Conservation (phyloP, 2,888 invertebrate genomes). For the Melanargia galathea region DNA sequence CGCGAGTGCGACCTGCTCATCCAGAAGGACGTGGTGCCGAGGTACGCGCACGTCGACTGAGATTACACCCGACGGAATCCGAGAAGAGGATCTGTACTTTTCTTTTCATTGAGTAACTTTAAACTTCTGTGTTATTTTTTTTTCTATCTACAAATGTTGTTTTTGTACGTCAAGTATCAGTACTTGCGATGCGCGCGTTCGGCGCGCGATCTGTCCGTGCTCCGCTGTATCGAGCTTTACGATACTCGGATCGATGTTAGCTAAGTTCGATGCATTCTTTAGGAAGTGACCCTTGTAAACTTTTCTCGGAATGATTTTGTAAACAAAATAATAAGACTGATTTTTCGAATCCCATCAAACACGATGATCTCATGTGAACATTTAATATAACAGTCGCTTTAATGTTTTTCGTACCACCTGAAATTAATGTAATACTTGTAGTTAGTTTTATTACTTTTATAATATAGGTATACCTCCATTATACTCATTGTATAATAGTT, state of each 20-base stretch:
- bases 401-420: conserved; percentile 26
- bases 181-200: conserved; percentile 17
- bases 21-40: conserved; percentile 87
- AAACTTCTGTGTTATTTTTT: conserved; percentile 26
- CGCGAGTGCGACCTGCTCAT: conserved; percentile 91
- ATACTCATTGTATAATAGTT: conserved; percentile 36
- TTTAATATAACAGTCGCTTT: conserved; percentile 27
- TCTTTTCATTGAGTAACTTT: conserved; percentile 27
- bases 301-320: conserved; percentile 26
- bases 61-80: conserved; percentile 9
- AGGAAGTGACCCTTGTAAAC: conserved; percentile 13
- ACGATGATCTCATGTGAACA: conserved; percentile 34
- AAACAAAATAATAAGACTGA: conserved; percentile 38
- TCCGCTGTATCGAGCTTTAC: conserved; percentile 1
- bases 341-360: conserved; percentile 34
- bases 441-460: conserved; percentile 37
- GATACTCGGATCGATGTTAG: conserved; percentile 31
- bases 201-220: not conserved
- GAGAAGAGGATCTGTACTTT: not conserved
- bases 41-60: conserved; percentile 89
- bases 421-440: conserved; percentile 29
- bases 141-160: conserved; percentile 2
- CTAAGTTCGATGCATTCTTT: conserved; percentile 17
- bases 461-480: conserved; percentile 29
- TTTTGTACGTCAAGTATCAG: conserved; percentile 17